These are phyloP conservation scores for Trematocara variabile DNA, from an alignment of 2,113 vertebrate species.

Conservation along the genomic window DNA sequence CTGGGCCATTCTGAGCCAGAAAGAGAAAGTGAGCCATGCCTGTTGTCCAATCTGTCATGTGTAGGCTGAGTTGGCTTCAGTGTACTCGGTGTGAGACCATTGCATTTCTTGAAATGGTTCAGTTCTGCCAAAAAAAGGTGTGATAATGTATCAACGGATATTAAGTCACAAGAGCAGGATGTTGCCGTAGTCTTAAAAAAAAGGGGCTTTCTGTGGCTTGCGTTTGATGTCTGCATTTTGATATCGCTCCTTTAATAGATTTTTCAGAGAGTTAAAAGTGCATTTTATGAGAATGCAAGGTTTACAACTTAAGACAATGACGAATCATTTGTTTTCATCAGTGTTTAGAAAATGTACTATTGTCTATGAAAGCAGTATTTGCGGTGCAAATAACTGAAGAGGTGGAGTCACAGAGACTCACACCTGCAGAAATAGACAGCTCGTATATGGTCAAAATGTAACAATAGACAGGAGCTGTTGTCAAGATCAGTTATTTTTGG, in stretches of 20 bases:
- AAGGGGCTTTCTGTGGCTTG: neutral
- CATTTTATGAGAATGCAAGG: neutral
- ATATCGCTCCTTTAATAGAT: neutral
- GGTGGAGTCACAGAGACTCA: neutral
- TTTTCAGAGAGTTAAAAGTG: neutral
- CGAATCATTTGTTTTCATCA: neutral
- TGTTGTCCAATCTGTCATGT: conserved; percentile 44
- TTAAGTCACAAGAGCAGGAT: neutral
- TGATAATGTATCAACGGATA: neutral
- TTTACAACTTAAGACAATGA: neutral
- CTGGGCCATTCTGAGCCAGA: conserved; percentile 21
- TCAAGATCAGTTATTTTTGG: neutral
- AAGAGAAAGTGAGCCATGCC: conserved; percentile 3
- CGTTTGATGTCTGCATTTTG: neutral
- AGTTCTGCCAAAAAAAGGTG: neutral
- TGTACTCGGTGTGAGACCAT: neutral
- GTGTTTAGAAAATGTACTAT: neutral
- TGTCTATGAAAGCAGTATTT: neutral
- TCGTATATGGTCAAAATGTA: neutral
- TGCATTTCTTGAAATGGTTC: neutral
- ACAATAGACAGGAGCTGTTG: neutral
- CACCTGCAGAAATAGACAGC: conserved; percentile 1
- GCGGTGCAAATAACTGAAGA: neutral
- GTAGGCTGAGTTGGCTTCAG: conserved; percentile 25
- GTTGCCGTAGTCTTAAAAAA: neutral